Conservation (phyloP, 2,797 vertebrate species). For the Hippoglossus hippoglossus region DNA sequence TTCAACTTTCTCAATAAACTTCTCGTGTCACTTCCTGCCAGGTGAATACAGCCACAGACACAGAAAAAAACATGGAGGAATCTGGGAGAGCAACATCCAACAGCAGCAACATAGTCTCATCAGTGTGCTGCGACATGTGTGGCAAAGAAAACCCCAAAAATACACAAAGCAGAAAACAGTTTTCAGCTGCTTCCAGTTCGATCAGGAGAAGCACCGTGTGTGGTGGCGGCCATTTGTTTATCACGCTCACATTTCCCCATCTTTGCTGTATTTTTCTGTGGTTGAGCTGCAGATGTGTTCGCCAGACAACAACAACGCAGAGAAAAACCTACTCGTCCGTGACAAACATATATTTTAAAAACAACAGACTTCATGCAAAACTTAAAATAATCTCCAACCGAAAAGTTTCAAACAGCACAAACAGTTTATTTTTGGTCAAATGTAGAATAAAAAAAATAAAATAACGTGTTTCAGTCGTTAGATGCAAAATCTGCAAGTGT, state of each 20-base stretch:
- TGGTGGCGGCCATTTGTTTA: conserved; percentile 41
- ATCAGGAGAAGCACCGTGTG: neutral
- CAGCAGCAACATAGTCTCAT: neutral
- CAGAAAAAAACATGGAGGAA: neutral
- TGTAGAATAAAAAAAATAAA: neutral
- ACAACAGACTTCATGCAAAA: conserved; percentile 63
- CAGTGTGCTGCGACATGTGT: no score
- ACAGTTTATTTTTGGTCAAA: neutral
- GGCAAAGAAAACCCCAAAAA: no score
- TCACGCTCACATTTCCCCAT: conserved; percentile 48
- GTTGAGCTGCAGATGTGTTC: conserved; percentile 80
- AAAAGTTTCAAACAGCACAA: conserved; percentile 6
- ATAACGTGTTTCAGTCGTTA: neutral
- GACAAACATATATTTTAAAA: conserved; percentile 29
- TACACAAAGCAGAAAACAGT: neutral
- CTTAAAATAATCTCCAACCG: conserved; percentile 17
- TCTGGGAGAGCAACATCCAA: neutral
- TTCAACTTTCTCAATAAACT: conserved; percentile 3
- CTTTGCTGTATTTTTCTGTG: conserved; percentile 59
- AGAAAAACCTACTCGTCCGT: conserved; percentile 61
- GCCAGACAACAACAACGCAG: conserved; percentile 65
- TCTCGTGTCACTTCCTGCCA: conserved; percentile 1
- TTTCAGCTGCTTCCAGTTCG: neutral
- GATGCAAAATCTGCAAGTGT: neutral
- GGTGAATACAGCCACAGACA: neutral